These are phyloP conservation scores for Musca vetustissima DNA, from an alignment of 1,140 invertebrate genomes.

Conservation along the genomic window DNA sequence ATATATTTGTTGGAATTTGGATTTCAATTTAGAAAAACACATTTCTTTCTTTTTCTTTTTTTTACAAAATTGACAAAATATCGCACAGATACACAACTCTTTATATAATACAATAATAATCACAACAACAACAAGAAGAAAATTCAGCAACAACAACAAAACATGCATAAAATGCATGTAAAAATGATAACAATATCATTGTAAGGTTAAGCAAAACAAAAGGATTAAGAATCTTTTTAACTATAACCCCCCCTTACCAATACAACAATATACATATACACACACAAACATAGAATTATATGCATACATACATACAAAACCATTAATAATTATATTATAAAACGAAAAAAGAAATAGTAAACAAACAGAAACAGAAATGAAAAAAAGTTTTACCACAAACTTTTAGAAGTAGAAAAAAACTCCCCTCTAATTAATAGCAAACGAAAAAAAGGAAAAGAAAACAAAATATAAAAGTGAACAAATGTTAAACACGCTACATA, in stretches of 20 bases:
- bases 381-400: too few relatives aligned
- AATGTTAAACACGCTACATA: too few relatives aligned
- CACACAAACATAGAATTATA: background rate
- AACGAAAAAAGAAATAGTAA: slow-evolving; percentile 1
- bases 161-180: slow-evolving; percentile 7
- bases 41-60: background rate
- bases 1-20: too few relatives aligned
- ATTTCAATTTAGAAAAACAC: too few relatives aligned
- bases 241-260: background rate
- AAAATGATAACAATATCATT: background rate
- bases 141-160: background rate
- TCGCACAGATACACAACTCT: slow-evolving; percentile 23
- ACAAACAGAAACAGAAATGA: background rate
- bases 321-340: background rate
- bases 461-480: too few relatives aligned
- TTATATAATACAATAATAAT: background rate
- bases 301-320: background rate
- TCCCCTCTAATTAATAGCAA: too few relatives aligned
- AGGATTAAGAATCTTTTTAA: slow-evolving; percentile 15
- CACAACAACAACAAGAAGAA: slow-evolving; percentile 5
- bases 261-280: background rate
- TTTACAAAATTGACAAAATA: slow-evolving; percentile 15
- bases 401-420: too few relatives aligned
- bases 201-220: background rate
- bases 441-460: too few relatives aligned